phyloP scores from a whole-genome alignment of 2,113 vertebrate genomes.

The Etheostoma spectabile region DNA sequence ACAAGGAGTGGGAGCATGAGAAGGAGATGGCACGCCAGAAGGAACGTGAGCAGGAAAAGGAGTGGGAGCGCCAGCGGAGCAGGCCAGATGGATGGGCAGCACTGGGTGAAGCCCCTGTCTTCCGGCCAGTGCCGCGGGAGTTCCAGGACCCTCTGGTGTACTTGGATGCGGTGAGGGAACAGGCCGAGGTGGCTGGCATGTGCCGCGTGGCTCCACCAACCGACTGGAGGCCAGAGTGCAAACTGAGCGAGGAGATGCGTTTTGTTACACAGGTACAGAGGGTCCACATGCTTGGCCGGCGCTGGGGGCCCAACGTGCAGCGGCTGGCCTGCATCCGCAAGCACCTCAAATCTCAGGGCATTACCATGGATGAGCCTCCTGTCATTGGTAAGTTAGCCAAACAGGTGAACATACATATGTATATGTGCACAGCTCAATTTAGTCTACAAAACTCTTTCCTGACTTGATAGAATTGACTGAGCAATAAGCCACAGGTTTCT shows the following conservation, averaged over 20 bases:
- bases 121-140: slow-evolving; percentile 92
- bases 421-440: neutral
- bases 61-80: slow-evolving; percentile 86
- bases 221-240: slow-evolving; percentile 99
- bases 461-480: slow-evolving; percentile 11
- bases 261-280: slow-evolving; percentile 99
- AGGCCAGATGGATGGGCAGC: slow-evolving; percentile 88
- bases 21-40: slow-evolving; percentile 84
- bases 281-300: slow-evolving; percentile 97
- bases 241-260: slow-evolving; percentile 98
- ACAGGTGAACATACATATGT: neutral
- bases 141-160: slow-evolving; percentile 98
- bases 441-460: neutral
- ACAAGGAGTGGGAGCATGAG: slow-evolving; percentile 77
- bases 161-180: slow-evolving; percentile 93
- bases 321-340: slow-evolving; percentile 99
- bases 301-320: slow-evolving; percentile 99
- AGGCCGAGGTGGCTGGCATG: slow-evolving; percentile 93
- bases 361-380: slow-evolving; percentile 97
- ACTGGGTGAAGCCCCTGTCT: slow-evolving; percentile 91
- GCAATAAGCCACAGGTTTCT: slow-evolving; percentile 14
- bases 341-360: slow-evolving; percentile 99
- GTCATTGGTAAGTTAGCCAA: slow-evolving; percentile 91
- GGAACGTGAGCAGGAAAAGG: slow-evolving; percentile 84
- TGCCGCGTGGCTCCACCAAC: slow-evolving; percentile 95